A percentile compares a stretch with the other conserved stretches of the same genome.
phyloP scores from a whole-genome alignment of 2,113 vertebrate genomes.

The Gymnarchus niloticus region DNA sequence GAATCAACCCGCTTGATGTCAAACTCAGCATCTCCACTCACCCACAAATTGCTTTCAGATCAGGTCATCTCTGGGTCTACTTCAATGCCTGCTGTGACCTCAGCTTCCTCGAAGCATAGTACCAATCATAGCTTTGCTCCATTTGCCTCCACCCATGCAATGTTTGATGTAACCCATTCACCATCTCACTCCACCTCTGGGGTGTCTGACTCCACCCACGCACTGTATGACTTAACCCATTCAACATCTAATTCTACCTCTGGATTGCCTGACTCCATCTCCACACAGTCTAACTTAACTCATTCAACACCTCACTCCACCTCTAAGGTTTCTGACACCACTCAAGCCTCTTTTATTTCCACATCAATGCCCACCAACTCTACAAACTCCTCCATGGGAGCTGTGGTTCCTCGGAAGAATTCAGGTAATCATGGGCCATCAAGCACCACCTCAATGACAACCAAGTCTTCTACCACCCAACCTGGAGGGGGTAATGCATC shows the following conservation, averaged over 20 bases:
- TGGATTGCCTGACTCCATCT: background rate
- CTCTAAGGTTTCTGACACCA: background rate
- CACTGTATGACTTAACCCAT: background rate
- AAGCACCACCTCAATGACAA: background rate
- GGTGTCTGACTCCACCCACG: background rate
- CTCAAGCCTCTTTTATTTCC: background rate
- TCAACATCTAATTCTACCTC: background rate
- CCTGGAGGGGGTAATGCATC: background rate
- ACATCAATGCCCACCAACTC: background rate
- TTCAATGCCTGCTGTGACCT: background rate
- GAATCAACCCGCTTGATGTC: background rate
- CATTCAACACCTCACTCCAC: background rate
- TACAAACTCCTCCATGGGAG: constrained; percentile 11
- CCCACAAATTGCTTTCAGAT: background rate
- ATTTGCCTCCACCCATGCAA: background rate
- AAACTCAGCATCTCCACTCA: no score
- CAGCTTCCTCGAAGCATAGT: background rate
- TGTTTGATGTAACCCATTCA: background rate
- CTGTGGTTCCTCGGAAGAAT: background rate
- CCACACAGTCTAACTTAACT: background rate
- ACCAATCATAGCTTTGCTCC: background rate
- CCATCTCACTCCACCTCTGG: background rate
- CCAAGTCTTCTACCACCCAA: background rate
- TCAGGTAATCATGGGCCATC: background rate
- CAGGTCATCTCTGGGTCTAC: background rate